Percentiles rank a stretch among this genome's conserved stretches.
phyloP scores from a whole-genome alignment of 2,888 invertebrate species.

The Agrochola macilenta region DNA sequence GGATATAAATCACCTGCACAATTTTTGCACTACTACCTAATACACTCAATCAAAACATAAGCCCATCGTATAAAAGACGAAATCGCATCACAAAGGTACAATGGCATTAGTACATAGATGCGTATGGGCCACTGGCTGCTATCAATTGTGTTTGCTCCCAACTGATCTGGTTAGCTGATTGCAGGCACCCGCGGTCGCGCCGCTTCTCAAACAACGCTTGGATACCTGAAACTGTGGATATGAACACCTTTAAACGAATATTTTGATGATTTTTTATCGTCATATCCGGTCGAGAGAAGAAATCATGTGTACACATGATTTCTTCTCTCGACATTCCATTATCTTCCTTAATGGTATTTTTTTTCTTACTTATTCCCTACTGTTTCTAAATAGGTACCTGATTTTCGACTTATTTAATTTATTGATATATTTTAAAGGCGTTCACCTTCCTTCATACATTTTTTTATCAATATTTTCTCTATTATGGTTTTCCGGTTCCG shows the following conservation, averaged over 20 bases:
- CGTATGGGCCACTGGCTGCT: slow-evolving; percentile 66
- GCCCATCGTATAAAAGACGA: slow-evolving; percentile 28
- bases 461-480: background rate
- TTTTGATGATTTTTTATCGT: background rate
- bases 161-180: slow-evolving; percentile 89
- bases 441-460: too few relatives aligned
- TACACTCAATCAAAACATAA: slow-evolving; percentile 6
- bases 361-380: background rate
- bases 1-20: background rate
- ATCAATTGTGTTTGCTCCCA: slow-evolving; percentile 86
- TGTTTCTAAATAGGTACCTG: background rate
- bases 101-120: slow-evolving; percentile 63
- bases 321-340: too few relatives aligned
- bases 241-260: slow-evolving; percentile 1
- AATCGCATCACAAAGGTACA: slow-evolving; percentile 43
- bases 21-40: background rate
- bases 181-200: slow-evolving; percentile 81
- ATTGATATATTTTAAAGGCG: too few relatives aligned
- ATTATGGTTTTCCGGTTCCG: too few relatives aligned
- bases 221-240: slow-evolving; percentile 48
- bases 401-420: too few relatives aligned
- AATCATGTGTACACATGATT: too few relatives aligned
- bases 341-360: background rate
- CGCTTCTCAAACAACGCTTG: slow-evolving; percentile 82
- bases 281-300: too few relatives aligned